phyloP scores from a whole-genome alignment of 2,113 vertebrate species.

The Channa argus region DNA sequence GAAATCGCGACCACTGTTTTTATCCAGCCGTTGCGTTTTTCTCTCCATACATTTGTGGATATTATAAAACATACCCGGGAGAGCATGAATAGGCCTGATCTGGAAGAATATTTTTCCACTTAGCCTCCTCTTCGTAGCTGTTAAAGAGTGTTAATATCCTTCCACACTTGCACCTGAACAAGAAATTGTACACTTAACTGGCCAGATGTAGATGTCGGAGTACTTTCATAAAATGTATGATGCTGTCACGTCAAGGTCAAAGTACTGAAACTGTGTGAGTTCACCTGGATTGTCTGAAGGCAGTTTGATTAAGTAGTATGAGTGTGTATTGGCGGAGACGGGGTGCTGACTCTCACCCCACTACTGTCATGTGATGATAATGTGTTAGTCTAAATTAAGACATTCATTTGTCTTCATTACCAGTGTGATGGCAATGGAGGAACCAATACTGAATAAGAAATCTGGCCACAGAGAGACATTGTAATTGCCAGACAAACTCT shows the following conservation, averaged over 20 bases:
- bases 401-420: background rate
- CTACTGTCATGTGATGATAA: background rate
- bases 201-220: too few species aligned
- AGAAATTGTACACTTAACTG: background rate
- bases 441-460: constrained; percentile 3
- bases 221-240: too few species aligned
- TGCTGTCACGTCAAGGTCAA: too few species aligned
- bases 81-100: constrained; percentile 24
- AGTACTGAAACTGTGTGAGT: too few species aligned
- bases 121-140: background rate
- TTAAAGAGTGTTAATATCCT: background rate
- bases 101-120: constrained; percentile 10
- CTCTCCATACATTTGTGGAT: background rate
- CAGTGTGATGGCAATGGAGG: constrained; percentile 2
- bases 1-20: background rate
- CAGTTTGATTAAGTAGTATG: background rate
- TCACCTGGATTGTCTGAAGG: too few species aligned
- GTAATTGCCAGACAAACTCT: background rate
- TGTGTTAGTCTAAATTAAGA: background rate
- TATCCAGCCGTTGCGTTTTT: background rate
- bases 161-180: background rate
- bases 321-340: background rate
- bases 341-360: background rate
- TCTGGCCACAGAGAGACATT: background rate
- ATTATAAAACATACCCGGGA: constrained; percentile 4